Evolutionary conservation across 2,113 vertebrate genomes (phyloP).

Genomic region (Grammomys surdaster): DNA sequence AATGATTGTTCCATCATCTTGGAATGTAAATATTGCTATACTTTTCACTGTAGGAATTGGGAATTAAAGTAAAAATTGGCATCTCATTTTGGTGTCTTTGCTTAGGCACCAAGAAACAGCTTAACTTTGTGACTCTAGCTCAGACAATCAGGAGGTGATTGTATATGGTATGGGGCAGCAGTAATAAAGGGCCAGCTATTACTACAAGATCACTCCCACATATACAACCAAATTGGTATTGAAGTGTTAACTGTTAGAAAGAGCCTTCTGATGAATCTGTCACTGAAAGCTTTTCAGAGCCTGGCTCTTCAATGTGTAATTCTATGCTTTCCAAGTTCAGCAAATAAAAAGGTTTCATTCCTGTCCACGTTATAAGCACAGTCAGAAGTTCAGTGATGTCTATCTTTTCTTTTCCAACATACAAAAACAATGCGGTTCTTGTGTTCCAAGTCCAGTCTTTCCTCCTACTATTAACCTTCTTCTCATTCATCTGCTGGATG

Average conservation of each 20-base stretch:
- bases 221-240: neutral
- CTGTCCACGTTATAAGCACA: neutral
- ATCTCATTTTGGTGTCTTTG: neutral
- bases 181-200: rapidly evolving
- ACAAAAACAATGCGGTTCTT: neutral
- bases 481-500: neutral
- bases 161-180: neutral
- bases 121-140: neutral
- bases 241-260: neutral
- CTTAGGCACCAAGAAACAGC: neutral
- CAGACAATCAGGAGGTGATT: neutral
- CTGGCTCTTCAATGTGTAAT: neutral
- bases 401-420: neutral
- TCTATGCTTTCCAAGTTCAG: neutral
- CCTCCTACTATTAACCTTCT: neutral
- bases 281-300: neutral
- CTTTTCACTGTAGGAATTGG: neutral
- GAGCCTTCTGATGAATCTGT: neutral
- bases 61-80: neutral
- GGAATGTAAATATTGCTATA: neutral
- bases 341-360: neutral
- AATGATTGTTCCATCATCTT: neutral
- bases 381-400: neutral
- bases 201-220: neutral
- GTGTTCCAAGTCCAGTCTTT: neutral